Conservation (phyloP, 2,888 invertebrate species). For the Agonopterix arenella region DNA sequence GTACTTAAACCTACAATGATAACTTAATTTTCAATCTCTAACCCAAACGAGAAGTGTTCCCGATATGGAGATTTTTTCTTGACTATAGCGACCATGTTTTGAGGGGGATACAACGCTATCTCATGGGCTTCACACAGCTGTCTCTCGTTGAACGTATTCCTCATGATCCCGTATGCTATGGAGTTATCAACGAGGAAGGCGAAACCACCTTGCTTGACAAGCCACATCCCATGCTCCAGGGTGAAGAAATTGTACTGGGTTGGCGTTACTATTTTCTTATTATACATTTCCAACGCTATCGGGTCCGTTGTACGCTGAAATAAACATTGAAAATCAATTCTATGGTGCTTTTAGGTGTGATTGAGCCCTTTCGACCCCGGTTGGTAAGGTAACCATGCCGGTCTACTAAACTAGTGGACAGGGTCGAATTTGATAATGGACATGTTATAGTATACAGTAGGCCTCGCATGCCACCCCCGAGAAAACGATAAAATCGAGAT, state of each 20-base stretch:
- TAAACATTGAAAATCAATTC: no score
- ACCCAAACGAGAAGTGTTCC: slow-evolving; percentile 80
- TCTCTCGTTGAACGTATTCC: slow-evolving; percentile 78
- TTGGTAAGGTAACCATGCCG: no score
- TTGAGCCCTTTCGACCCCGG: no score
- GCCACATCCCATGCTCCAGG: slow-evolving; percentile 73
- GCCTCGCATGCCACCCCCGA: no score
- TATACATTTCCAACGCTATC: slow-evolving; percentile 74
- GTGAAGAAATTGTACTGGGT: slow-evolving; percentile 63
- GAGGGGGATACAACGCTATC: slow-evolving; percentile 77
- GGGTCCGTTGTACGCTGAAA: slow-evolving; percentile 80
- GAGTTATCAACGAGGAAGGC: slow-evolving; percentile 83
- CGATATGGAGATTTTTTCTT: slow-evolving; percentile 79
- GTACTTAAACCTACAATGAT: no score
- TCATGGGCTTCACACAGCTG: slow-evolving; percentile 82
- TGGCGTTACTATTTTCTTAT: slow-evolving; percentile 68
- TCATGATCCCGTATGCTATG: slow-evolving; percentile 81
- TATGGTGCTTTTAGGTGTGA: no score
- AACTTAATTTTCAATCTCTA: background rate
- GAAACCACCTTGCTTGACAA: slow-evolving; percentile 80
- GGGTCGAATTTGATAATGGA: no score
- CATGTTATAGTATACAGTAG: no score
- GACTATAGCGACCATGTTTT: slow-evolving; percentile 73
- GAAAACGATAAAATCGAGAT: no score
- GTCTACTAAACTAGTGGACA: no score